A percentile compares a stretch with the other conserved stretches of the same genome.
phyloP scores from a whole-genome alignment of 1,140 invertebrate species.

The Propsilocerus akamusi region DNA sequence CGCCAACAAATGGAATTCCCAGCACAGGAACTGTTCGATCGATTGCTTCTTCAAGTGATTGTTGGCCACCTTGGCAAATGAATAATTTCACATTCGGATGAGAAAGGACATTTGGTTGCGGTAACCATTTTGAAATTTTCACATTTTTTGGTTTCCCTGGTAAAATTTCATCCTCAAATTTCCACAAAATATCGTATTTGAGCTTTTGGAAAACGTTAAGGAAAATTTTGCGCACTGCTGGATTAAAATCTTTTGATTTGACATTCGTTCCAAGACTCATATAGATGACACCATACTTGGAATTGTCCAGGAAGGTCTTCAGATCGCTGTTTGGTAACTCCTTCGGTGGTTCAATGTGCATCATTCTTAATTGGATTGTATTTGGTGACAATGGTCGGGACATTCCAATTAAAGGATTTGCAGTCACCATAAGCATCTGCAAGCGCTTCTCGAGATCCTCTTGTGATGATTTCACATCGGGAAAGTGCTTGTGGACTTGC shows the following conservation, averaged over 20 bases:
- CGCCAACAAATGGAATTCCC: constrained; percentile 21
- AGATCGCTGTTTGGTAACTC: too few species aligned
- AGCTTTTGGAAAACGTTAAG: constrained; percentile 13
- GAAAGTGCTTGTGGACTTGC: too few species aligned
- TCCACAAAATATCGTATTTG: constrained; percentile 20
- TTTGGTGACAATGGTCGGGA: too few species aligned
- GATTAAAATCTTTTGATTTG: constrained; percentile 10
- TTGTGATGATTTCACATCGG: too few species aligned
- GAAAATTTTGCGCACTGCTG: constrained; percentile 8
- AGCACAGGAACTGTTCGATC: constrained; percentile 32
- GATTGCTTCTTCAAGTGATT: constrained; percentile 35
- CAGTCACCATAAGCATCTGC: too few species aligned
- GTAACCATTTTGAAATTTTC: constrained; percentile 27
- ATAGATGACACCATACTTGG: constrained; percentile 23
- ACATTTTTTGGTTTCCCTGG: constrained; percentile 30
- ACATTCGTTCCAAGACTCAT: too few species aligned
- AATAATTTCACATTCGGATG: constrained; percentile 34
- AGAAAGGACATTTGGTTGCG: constrained; percentile 34
- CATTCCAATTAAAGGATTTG: too few species aligned
- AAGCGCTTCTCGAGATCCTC: too few species aligned
- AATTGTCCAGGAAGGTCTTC: constrained; percentile 18
- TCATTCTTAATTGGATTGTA: too few species aligned
- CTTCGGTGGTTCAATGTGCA: constrained; percentile 10
- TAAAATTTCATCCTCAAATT: constrained; percentile 16
- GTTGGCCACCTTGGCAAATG: constrained; percentile 37